Conservation (phyloP, 1,140 invertebrate genomes). For the Ceratina calcarata region DNA sequence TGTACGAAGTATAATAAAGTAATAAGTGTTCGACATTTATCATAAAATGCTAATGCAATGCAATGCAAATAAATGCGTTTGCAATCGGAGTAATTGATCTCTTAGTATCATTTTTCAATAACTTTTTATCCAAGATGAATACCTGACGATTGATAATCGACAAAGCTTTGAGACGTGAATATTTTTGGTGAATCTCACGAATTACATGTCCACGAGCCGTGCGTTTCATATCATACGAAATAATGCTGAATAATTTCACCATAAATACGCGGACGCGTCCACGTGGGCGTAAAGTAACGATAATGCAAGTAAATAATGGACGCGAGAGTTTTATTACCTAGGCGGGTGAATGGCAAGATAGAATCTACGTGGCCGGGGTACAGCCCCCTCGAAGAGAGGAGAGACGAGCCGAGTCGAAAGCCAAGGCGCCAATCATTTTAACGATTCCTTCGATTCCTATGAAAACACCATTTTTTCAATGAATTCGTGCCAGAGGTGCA, state of each 20-base stretch:
- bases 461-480: background rate
- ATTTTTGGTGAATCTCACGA: slow-evolving; percentile 26
- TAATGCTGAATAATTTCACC: slow-evolving; percentile 78
- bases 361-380: slow-evolving; percentile 73
- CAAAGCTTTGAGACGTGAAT: too few species aligned
- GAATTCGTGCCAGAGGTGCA: too few species aligned
- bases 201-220: slow-evolving; percentile 45
- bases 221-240: slow-evolving; percentile 75
- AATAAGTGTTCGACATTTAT: too few species aligned
- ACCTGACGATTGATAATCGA: too few species aligned
- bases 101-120: too few species aligned
- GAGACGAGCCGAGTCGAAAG: background rate
- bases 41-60: too few species aligned
- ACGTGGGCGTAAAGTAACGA: slow-evolving; percentile 79
- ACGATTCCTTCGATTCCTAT: too few species aligned
- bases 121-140: too few species aligned
- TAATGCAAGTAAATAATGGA: slow-evolving; percentile 80
- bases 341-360: slow-evolving; percentile 77
- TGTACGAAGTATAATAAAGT: too few species aligned
- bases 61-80: too few species aligned
- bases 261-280: slow-evolving; percentile 73
- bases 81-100: too few species aligned
- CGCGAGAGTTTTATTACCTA: slow-evolving; percentile 77
- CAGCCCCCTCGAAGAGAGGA: slow-evolving; percentile 42
- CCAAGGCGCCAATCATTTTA: background rate